Base-by-base conservation (phyloP, 2,888 invertebrate genomes). In the Drosophila hamatofila region DNA sequence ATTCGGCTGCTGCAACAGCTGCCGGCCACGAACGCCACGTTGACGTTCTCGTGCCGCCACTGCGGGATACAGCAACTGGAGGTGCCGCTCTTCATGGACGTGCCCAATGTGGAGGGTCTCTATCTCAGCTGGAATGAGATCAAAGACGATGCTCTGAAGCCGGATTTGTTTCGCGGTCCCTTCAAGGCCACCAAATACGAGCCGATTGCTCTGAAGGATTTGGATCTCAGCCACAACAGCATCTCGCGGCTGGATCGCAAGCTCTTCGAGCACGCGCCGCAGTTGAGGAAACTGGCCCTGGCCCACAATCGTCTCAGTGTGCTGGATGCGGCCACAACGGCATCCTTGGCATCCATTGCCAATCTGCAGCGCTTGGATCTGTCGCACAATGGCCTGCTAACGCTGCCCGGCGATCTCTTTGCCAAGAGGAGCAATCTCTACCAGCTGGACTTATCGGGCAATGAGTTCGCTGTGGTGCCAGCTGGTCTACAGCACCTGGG, bases 81-180 rank as follows among this genome's bases (percentile, higher is more conserved):
- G 75, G 82, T 84, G 48, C 91, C 91, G 12, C 88, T 91, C 1
- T 93, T 93, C 57, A 88, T 92, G 82, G 92, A 93, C 75, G 91
- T 90, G 7, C 91, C 92, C 7, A 92, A 92, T 62, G 90, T 93
- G 61, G 70, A 88, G 64, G 81, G 84, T n/a, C 72, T 93, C 27
- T 93, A 93, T 73, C 87, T 93, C 33, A 91, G 92, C 65, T 92
- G 91, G 88, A 93, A 93, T 66, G 86, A 90, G 23, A 77, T 93
- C 1, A 75, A 76, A 5, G 81, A 94, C n/a, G 95, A 95, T 62
- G 94, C 94, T 44, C 89, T 96, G 42, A 93, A 94, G 54, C 93
- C 95, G 23, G 95, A 95, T 80, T 94, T 95, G 65, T 96, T 96
- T 91, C 95, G 95, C 85, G 96, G 96, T 0, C 94, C 94, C 0